These are phyloP conservation scores for Raphicerus campestris DNA, from an alignment of 2,113 vertebrate species.

Conservation along the genomic window DNA sequence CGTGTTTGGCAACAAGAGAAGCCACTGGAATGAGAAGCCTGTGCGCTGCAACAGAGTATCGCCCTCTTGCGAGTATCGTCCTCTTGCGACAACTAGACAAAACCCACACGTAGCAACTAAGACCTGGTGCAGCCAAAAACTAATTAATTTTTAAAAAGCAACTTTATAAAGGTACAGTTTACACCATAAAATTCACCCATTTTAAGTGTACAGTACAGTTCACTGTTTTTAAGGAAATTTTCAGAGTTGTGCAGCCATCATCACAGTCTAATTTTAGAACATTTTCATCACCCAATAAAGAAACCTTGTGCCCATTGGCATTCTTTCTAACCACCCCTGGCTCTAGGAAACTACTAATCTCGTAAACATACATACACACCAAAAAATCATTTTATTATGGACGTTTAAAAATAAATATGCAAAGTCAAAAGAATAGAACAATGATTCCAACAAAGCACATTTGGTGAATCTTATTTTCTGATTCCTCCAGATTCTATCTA, in stretches of 20 bases:
- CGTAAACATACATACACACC: not conserved
- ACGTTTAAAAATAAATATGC: not conserved
- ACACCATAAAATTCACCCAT: not conserved
- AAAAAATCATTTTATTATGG: not conserved
- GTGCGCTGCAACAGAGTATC: not conserved
- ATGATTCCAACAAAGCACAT: not conserved
- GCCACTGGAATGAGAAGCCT: not conserved
- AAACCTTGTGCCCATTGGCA: not conserved
- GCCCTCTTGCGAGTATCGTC: not conserved
- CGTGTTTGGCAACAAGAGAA: not conserved
- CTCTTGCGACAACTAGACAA: not conserved
- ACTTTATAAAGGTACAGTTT: not conserved
- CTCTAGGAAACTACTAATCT: not conserved
- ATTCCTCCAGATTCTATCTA: not conserved
- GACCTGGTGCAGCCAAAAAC: not conserved
- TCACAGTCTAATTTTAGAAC: not conserved
- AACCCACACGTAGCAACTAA: not conserved
- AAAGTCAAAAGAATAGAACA: not conserved
- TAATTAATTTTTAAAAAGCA: not conserved
- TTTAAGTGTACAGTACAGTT: not conserved
- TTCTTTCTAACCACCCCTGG: not conserved
- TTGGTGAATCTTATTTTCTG: not conserved
- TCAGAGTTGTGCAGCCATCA: not conserved
- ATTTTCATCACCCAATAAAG: not conserved
- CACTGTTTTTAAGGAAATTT: not conserved